Evolutionary conservation across 2,888 invertebrate species (phyloP).

Genomic region (Tenthredo livida): DNA sequence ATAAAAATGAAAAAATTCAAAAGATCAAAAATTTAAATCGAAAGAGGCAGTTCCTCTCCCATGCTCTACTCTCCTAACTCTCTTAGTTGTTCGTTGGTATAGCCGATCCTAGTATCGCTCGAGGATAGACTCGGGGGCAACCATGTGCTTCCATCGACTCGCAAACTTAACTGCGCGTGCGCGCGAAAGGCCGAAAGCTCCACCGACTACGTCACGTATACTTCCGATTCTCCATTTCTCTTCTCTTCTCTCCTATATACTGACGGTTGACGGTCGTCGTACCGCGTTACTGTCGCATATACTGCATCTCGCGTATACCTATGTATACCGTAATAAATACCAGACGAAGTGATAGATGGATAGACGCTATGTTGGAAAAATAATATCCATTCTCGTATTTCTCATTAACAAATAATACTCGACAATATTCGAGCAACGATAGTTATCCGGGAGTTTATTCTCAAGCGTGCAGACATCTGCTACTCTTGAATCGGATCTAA

Average conservation of each 20-base stretch:
- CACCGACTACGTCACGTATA: conserved; percentile 59
- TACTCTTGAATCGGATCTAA: too few species aligned
- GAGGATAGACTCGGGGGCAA: conserved; percentile 55
- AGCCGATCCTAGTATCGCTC: conserved; percentile 48
- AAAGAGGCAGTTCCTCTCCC: neutral
- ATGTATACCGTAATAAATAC: neutral
- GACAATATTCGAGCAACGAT: too few species aligned
- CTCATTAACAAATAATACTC: too few species aligned
- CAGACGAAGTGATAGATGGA: neutral
- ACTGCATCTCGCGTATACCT: neutral
- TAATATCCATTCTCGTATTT: too few species aligned
- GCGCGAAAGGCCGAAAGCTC: conserved; percentile 73
- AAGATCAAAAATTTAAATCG: neutral
- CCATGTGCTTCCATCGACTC: conserved; percentile 75
- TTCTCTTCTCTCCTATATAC: conserved; percentile 43
- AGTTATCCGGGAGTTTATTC: too few species aligned
- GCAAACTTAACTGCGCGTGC: conserved; percentile 75
- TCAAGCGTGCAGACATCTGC: too few species aligned
- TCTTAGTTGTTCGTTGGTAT: conserved; percentile 24
- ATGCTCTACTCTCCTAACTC: neutral
- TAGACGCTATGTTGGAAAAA: too few species aligned
- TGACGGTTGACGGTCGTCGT: neutral
- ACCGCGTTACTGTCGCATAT: neutral
- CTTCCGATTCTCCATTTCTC: conserved; percentile 57
- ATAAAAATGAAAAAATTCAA: neutral